phyloP scores from a whole-genome alignment of 2,113 vertebrate genomes.

The Bubo blakistoni region DNA sequence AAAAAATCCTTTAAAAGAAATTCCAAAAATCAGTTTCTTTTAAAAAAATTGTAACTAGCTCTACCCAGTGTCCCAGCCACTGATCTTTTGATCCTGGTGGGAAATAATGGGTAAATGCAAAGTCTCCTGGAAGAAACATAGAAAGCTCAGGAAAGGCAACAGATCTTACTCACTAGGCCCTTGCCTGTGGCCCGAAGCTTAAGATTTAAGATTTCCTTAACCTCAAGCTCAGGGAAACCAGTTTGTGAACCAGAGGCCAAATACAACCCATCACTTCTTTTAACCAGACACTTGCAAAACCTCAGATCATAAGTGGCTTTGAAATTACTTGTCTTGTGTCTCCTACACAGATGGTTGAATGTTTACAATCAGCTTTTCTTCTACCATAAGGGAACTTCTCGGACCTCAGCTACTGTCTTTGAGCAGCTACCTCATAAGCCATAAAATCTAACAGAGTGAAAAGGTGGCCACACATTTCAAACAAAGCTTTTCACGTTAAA shows the following conservation, averaged over 20 bases:
- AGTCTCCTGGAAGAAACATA: background rate
- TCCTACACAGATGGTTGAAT: background rate
- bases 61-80: background rate
- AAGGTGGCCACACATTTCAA: background rate
- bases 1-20: background rate
- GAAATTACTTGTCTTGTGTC: background rate
- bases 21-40: background rate
- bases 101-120: background rate
- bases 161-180: background rate
- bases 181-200: background rate
- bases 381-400: background rate
- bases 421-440: background rate
- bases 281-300: background rate
- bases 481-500: background rate
- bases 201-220: background rate
- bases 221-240: background rate
- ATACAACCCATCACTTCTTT: background rate
- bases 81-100: background rate
- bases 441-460: background rate
- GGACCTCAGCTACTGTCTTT: background rate
- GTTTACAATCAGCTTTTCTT: background rate
- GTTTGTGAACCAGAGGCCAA: background rate
- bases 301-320: background rate
- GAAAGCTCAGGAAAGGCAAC: background rate
- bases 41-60: background rate